Conservation (phyloP, 2,888 invertebrate genomes). For the Sipha maydis region DNA sequence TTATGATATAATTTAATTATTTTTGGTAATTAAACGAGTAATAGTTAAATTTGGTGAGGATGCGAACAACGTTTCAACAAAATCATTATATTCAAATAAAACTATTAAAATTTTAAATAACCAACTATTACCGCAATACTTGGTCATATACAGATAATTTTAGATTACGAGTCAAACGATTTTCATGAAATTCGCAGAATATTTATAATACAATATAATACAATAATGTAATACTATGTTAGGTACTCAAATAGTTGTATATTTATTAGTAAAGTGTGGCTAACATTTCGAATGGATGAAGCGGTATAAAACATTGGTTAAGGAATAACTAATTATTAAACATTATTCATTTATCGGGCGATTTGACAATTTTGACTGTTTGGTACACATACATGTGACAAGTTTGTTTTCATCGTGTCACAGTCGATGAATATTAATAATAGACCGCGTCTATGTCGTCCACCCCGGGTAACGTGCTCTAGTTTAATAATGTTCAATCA, state of each 20-base stretch:
- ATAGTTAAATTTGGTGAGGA: neutral
- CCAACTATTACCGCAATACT: neutral
- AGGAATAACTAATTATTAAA: neutral
- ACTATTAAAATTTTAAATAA: neutral
- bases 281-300: neutral
- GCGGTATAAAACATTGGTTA: no score
- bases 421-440: no score
- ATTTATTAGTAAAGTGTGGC: neutral
- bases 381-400: no score
- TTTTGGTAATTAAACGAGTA: neutral
- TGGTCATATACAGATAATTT: neutral
- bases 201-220: neutral
- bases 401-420: no score
- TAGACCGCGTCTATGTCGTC: no score
- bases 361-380: no score
- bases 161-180: neutral
- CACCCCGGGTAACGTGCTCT: no score
- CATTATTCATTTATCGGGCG: no score
- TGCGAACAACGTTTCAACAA: neutral
- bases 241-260: neutral
- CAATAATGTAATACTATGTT: no score
- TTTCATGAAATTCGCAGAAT: neutral
- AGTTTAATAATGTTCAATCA: no score
- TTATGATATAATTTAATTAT: neutral
- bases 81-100: neutral